These are phyloP conservation scores for Anthoptus insignis DNA, from an alignment of 2,888 invertebrate species.

Conservation along the genomic window DNA sequence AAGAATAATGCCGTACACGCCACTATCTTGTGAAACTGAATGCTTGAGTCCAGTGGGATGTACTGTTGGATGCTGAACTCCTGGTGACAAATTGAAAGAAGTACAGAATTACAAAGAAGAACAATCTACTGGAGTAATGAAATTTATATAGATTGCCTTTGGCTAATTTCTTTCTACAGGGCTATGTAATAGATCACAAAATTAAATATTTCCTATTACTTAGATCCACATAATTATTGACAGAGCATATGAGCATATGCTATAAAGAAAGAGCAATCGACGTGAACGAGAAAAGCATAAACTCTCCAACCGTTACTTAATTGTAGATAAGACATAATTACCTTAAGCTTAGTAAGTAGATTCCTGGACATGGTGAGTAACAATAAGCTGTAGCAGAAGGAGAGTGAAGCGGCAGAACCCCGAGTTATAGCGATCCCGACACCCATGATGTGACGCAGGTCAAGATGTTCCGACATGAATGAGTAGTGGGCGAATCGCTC, in stretches of 20 bases:
- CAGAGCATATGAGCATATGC: too few relatives aligned
- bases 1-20: constrained; percentile 98
- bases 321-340: constrained; percentile 44
- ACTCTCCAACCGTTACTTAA: too few relatives aligned
- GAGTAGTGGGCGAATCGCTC: constrained; percentile 98
- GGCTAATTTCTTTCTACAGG: too few relatives aligned
- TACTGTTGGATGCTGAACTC: constrained; percentile 98
- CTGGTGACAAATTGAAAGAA: constrained; percentile 53
- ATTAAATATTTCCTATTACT: too few relatives aligned
- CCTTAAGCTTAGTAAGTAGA: constrained; percentile 96
- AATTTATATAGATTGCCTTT: too few relatives aligned
- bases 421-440: constrained; percentile 98
- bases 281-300: too few relatives aligned
- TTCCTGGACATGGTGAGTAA: constrained; percentile 97
- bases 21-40: constrained; percentile 98
- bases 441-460: constrained; percentile 98
- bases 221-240: too few relatives aligned
- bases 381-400: constrained; percentile 97
- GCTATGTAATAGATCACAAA: too few relatives aligned
- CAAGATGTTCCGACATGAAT: constrained; percentile 98
- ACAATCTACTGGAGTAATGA: background rate
- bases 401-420: constrained; percentile 97
- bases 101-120: background rate
- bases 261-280: too few relatives aligned
- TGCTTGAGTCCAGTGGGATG: constrained; percentile 97